Conservation (phyloP, 2,113 vertebrate genomes). For the Gracilinanus agilis region DNA sequence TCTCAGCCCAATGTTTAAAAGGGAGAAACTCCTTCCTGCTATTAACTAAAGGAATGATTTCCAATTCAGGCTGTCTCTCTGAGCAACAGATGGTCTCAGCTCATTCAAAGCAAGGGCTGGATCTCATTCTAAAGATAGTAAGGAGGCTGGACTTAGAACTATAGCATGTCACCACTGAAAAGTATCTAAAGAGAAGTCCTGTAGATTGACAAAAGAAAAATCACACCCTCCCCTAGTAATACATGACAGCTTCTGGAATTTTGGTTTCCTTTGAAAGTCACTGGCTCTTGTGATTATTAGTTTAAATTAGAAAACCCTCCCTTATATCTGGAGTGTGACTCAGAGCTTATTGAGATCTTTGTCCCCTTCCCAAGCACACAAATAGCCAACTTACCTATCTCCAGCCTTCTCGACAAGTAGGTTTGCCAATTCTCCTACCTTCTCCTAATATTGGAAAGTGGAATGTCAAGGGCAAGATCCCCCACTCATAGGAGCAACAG, state of each 20-base stretch:
- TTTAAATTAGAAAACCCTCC: not conserved
- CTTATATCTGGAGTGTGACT: not conserved
- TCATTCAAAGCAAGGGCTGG: not conserved
- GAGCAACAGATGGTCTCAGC: not conserved
- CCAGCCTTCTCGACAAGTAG: not conserved
- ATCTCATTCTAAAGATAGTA: not conserved
- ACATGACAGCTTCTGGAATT: not conserved
- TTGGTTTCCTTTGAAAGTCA: not conserved
- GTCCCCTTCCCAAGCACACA: not conserved
- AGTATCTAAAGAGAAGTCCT: not conserved
- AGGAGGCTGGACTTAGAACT: not conserved
- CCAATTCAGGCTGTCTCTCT: slow-evolving; percentile 8
- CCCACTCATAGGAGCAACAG: not conserved
- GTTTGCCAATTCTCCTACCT: not conserved
- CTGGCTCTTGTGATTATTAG: not conserved
- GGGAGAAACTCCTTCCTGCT: slow-evolving; percentile 44
- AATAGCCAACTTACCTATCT: not conserved
- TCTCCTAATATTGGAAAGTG: not conserved
- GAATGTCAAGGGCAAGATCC: not conserved
- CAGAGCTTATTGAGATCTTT: not conserved
- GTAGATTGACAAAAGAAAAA: not conserved
- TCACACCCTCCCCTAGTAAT: not conserved
- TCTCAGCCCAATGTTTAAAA: not conserved
- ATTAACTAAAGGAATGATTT: not conserved
- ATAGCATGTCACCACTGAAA: not conserved